These are phyloP conservation scores for Turritopsis dohrnii DNA, from an alignment of 30 jellyfish, hydroid and myxozoan genomes.

Conservation along the genomic window DNA sequence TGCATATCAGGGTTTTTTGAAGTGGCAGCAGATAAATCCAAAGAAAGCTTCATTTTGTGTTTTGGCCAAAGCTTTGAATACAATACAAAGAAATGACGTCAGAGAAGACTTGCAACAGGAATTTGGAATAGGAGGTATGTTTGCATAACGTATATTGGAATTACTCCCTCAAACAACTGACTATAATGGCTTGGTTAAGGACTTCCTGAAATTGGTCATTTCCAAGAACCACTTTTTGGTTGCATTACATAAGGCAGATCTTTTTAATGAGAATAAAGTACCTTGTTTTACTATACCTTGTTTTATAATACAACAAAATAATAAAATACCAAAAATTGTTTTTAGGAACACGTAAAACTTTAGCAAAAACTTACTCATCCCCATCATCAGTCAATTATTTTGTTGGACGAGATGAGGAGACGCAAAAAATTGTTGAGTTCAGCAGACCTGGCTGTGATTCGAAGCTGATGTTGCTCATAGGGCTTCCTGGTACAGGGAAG, in stretches of 20 bases:
- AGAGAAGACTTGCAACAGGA: background rate
- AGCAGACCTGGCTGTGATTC: background rate
- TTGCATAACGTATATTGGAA: background rate
- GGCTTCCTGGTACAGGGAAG: slow-evolving; percentile 25
- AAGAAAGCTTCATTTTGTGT: slow-evolving; percentile 22
- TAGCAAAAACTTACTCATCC: background rate
- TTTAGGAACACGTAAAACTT: background rate
- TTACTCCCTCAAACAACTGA: too few species aligned
- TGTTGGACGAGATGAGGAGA: slow-evolving; percentile 25
- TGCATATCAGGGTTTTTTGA: slow-evolving; percentile 22
- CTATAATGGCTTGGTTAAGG: too few species aligned
- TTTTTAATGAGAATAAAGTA: too few species aligned
- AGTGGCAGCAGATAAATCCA: slow-evolving; percentile 19
- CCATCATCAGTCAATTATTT: slow-evolving; percentile 12
- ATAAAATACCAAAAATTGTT: too few species aligned
- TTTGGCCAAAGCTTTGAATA: slow-evolving; percentile 11
- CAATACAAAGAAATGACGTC: slow-evolving; percentile 16
- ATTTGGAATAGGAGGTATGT: background rate
- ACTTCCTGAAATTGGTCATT: too few species aligned
- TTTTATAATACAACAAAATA: too few species aligned
- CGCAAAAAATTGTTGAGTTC: background rate
- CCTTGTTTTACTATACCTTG: too few species aligned
- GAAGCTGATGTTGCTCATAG: slow-evolving; percentile 3
- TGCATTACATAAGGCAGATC: too few species aligned
- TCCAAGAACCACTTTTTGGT: too few species aligned